phyloP scores from a whole-genome alignment of 2,888 invertebrate genomes.

The Aleiodes testaceus region DNA sequence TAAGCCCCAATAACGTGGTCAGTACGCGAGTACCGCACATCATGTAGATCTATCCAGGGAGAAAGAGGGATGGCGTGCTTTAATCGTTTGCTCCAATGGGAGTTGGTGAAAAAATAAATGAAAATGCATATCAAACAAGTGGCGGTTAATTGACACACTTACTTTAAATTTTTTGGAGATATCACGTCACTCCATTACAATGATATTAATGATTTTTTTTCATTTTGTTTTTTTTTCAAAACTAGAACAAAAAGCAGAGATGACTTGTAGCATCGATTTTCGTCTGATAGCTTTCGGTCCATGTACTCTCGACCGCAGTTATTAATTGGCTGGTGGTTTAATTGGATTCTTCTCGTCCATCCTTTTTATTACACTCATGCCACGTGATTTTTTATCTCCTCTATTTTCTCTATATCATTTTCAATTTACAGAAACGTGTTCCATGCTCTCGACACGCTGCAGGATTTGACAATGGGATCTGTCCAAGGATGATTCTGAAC shows the following conservation, averaged over 20 bases:
- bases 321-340: constrained; percentile 34
- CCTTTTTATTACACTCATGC: constrained; percentile 28
- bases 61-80: constrained; percentile 21
- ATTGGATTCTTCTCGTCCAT: constrained; percentile 31
- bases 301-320: constrained; percentile 36
- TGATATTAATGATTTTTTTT: not conserved
- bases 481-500: not conserved
- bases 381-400: not conserved
- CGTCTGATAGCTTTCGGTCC: constrained; percentile 21
- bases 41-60: constrained; percentile 28
- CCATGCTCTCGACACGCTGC: not conserved
- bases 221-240: no score
- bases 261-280: constrained; percentile 24
- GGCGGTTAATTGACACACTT: constrained; percentile 15
- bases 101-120: constrained; percentile 30
- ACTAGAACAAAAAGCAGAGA: not conserved
- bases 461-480: constrained; percentile 7
- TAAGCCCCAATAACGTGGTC: constrained; percentile 66
- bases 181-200: no score
- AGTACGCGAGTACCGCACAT: constrained; percentile 49
- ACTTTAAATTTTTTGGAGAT: no score
- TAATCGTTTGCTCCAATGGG: constrained; percentile 43
- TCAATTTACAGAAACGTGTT: constrained; percentile 10
- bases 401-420: constrained; percentile 14
- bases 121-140: constrained; percentile 36